These are phyloP conservation scores for Cryptoprocta ferox DNA, from an alignment of 2,797 vertebrate species.

Conservation along the genomic window DNA sequence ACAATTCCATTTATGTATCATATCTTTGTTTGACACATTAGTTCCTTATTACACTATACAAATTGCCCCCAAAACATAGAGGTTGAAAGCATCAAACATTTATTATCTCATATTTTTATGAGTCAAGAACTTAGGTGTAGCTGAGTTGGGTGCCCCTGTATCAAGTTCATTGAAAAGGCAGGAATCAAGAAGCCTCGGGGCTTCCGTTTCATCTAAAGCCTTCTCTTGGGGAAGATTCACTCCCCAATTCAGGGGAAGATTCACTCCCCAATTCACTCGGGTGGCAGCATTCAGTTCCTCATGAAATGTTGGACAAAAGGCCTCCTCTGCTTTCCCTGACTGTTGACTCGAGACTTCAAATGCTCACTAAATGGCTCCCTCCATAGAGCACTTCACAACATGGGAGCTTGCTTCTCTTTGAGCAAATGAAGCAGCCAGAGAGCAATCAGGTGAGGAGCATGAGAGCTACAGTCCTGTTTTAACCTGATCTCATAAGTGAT, in stretches of 20 bases:
- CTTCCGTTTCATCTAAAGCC: not conserved
- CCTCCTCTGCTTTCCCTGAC: not conserved
- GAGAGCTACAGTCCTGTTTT: not conserved
- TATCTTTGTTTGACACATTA: conserved; percentile 22
- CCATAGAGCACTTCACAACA: not conserved
- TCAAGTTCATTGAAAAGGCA: not conserved
- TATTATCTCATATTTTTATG: not conserved
- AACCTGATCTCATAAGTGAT: not conserved
- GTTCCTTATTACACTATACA: not conserved
- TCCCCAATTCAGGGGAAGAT: not conserved
- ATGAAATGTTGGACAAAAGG: no score
- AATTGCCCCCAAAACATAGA: not conserved
- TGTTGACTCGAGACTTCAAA: not conserved
- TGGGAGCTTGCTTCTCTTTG: not conserved
- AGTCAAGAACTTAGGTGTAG: not conserved
- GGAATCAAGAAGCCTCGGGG: not conserved
- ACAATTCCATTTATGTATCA: not conserved
- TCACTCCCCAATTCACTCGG: not conserved
- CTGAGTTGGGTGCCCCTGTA: not conserved
- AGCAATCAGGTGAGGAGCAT: not conserved
- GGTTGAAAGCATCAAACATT: not conserved
- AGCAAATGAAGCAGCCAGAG: not conserved
- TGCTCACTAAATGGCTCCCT: not conserved
- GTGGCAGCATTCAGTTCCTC: not conserved
- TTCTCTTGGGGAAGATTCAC: not conserved